A percentile compares a stretch with the other conserved stretches of the same genome.
These are phyloP conservation scores for Scaptomyza reducta DNA, from an alignment of 2,888 invertebrate genomes.

Conservation along the genomic window DNA sequence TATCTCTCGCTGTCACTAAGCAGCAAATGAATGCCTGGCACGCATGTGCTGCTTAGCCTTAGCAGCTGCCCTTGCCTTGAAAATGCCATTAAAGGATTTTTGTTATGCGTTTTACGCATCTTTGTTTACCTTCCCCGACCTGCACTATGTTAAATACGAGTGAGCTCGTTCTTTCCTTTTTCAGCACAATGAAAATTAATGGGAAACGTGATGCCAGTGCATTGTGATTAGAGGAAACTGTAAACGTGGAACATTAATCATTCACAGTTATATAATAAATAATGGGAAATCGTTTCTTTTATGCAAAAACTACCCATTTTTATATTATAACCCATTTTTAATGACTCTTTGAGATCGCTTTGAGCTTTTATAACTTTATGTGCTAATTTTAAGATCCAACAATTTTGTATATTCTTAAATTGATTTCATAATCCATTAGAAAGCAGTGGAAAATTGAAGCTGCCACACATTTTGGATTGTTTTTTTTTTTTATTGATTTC, in stretches of 20 bases:
- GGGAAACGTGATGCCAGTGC: neutral
- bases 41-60: slow-evolving; percentile 59
- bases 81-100: slow-evolving; percentile 34
- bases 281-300: neutral
- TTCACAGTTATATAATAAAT: neutral
- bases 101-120: slow-evolving; percentile 36
- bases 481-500: slow-evolving; percentile 6
- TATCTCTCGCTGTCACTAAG: slow-evolving; percentile 1
- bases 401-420: neutral
- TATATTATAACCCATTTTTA: neutral
- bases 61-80: slow-evolving; percentile 50
- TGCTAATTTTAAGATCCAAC: no score
- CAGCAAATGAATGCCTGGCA: slow-evolving; percentile 13
- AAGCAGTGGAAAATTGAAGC: neutral
- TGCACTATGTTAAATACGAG: slow-evolving; percentile 37
- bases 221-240: neutral
- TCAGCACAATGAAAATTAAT: slow-evolving; percentile 2
- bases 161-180: slow-evolving; percentile 1
- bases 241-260: neutral
- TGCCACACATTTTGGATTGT: slow-evolving; percentile 9
- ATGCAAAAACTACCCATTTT: neutral
- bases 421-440: slow-evolving; percentile 5
- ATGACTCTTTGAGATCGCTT: no score
- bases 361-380: no score
- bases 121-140: slow-evolving; percentile 53